Evolutionary conservation across 2,888 invertebrate species (phyloP), one percentile per base, ranked within the genome.

Genomic region (Caenorhabditis virilis): DNA sequence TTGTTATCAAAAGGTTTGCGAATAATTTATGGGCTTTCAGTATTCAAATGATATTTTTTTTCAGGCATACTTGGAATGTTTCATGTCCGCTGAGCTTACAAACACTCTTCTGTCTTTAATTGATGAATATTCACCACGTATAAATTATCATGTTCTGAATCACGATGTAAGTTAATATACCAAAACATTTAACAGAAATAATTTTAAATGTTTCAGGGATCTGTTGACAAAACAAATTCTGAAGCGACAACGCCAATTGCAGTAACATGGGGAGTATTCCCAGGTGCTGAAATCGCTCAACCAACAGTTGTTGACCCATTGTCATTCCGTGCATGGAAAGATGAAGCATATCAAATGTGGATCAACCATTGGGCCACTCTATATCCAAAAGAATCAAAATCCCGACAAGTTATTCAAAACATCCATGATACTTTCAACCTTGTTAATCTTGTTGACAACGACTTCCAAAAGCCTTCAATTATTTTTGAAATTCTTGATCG

Each of bases 241-340:
- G 85, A 86, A 66, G 78, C 83, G 43, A 84, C 85, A 9, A 84
- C 85, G 55, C 86, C 88, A 15, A 86, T 86, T 55, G 88, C 88
- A 26, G 87, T 88, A 1, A 88, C 88, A 1, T 88, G 88, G 88
- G 88, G 88, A 18, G 88, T 87, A 9, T 88, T 88, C 79, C 87
- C 88, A 0, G 87, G 87, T 20, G 83, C 84, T 35, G 87, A 88
- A 78, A 69, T 74, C 36, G 76, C 76, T 6, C 76, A 88, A 74
- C 88, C 88, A 2, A 88, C 88, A 0, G 87, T 88, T 4, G 88
- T 88, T 4, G 88, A 88, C 78, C 87, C 88, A 1, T 83, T 86
- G 50, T 85, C 87, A 27, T 88, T 87, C 82, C 84, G 85, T 62
- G 85, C 85, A 9, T 88, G 88, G 88, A 88, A 87, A 84, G 86